Base-by-base conservation (phyloP, 35 echinoderm and acorn worm species). In the Amphiura filiformis region DNA sequence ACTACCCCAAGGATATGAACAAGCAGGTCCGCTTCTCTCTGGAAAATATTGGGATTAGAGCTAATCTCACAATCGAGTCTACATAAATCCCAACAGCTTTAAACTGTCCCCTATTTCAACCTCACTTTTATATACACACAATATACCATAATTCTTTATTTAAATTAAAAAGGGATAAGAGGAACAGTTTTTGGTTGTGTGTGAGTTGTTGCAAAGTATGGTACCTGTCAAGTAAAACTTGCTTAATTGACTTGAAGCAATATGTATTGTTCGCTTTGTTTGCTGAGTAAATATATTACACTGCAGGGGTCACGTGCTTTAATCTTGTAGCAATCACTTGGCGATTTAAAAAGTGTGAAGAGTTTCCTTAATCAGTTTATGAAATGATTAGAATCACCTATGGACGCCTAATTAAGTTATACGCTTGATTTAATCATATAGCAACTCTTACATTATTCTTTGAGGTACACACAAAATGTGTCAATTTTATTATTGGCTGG, bases 271-370 rank as follows among this genome's bases (percentile, higher is more conserved):
- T 12, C 38, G 39, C 57, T 36, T 79, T 91, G 89, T 91, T 91
- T 91, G 82, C 39, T 79, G 49, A 78, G 89, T 91, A 91, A 91
- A 91, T 91, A 86, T 78, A 91, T 91, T 91, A 85, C 84, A 91
- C 89, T 79, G 39, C 82, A 76, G 89, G 89, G 82, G 89, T 70
- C 82, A 85, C 56, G 56, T 85, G 83, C 47, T 61, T 56, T 14
- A 70, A 85, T 32, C 17, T 70, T 70, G 61, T 70, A 70, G 11
- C 61, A 70, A 30, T 70, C 61, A 70, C 17, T 70, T 18, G 28
- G 61, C 61, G 61, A 70, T 70, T 70, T 70, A n/a, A 26, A 4
- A 70, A 70, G 61, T 70, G 61, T 70, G 61, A 70, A 70, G 61
- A 15, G 61, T 70, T n/a, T 70, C 61, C 61, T 70, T 70, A 70